Evolutionary conservation across 2,888 invertebrate species (phyloP).

Genomic region (Hermodice carunculata): DNA sequence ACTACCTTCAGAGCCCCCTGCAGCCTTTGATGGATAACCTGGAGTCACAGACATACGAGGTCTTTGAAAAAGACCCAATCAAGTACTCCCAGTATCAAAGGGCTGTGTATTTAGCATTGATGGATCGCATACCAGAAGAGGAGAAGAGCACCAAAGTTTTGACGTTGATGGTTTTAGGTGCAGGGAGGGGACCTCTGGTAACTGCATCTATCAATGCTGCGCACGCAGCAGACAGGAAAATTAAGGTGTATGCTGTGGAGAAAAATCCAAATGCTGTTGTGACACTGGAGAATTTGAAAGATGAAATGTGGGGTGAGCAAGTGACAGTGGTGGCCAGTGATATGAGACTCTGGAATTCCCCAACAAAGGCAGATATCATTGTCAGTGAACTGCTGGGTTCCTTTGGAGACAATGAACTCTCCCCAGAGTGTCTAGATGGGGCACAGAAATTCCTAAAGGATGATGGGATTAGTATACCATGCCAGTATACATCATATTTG

Average conservation of each 20-base stretch:
- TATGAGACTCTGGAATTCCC: conserved; percentile 70
- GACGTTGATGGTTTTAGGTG: conserved; percentile 72
- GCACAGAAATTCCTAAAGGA: conserved; percentile 84
- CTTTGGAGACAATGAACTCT: conserved; percentile 98
- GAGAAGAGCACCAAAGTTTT: conserved; percentile 72
- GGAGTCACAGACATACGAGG: conserved; percentile 95
- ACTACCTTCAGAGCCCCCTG: conserved; percentile 82
- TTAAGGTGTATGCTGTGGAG: conserved; percentile 94
- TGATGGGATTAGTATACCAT: conserved; percentile 92
- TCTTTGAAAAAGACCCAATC: conserved; percentile 97
- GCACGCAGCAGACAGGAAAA: conserved; percentile 77
- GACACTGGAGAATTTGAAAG: conserved; percentile 65
- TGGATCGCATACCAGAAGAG: conserved; percentile 73
- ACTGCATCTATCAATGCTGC: conserved; percentile 88
- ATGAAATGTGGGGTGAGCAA: conserved; percentile 66
- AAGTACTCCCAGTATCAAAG: conserved; percentile 81
- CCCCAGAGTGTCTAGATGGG: conserved; percentile 97
- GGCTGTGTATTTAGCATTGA: conserved; percentile 84
- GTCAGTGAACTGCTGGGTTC: conserved; percentile 97
- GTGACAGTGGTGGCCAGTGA: conserved; percentile 71
- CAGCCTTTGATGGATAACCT: conserved; percentile 97
- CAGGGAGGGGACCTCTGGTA: conserved; percentile 95
- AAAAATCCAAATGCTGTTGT: conserved; percentile 96
- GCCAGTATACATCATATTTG: conserved; percentile 88
- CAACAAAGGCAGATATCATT: conserved; percentile 91